Percentiles rank a stretch among this genome's conserved stretches.
Conservation (phyloP, 2,888 invertebrate species). For the Ernsta delagoae region DNA sequence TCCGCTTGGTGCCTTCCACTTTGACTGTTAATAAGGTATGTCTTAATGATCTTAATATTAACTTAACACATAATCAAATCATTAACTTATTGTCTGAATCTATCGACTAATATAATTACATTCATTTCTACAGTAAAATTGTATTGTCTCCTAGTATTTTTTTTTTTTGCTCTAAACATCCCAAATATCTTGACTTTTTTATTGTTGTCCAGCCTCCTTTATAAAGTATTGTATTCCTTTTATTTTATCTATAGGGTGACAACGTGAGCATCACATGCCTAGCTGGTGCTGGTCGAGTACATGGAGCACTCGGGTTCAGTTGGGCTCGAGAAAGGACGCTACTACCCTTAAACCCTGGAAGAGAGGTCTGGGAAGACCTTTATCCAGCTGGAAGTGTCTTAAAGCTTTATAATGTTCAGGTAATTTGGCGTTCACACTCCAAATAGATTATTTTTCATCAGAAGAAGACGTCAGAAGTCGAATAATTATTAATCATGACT, state of each 20-base stretch:
- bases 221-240: not conserved
- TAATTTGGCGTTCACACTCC: conserved; percentile 52
- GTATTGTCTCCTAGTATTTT: too few relatives aligned
- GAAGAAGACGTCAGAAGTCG: too few relatives aligned
- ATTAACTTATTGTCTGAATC: too few relatives aligned
- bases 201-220: too few relatives aligned
- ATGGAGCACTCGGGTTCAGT: conserved; percentile 90
- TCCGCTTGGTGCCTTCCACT: conserved; percentile 88
- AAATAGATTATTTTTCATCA: too few relatives aligned
- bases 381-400: conserved; percentile 93
- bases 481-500: too few relatives aligned
- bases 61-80: too few relatives aligned
- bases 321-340: conserved; percentile 92
- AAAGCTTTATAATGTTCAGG: conserved; percentile 91
- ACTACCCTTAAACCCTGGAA: conserved; percentile 89
- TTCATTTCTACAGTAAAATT: too few relatives aligned
- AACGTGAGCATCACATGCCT: conserved; percentile 89
- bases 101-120: too few relatives aligned
- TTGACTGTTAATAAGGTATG: conserved; percentile 87
- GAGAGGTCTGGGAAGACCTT: conserved; percentile 94
- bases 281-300: conserved; percentile 86
- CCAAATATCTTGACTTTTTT: too few relatives aligned
- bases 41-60: too few relatives aligned
- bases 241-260: conserved; percentile 81
- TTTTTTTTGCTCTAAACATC: too few relatives aligned